Base-by-base conservation (phyloP, 2,888 invertebrate species). In the Spicauda simplicius region DNA sequence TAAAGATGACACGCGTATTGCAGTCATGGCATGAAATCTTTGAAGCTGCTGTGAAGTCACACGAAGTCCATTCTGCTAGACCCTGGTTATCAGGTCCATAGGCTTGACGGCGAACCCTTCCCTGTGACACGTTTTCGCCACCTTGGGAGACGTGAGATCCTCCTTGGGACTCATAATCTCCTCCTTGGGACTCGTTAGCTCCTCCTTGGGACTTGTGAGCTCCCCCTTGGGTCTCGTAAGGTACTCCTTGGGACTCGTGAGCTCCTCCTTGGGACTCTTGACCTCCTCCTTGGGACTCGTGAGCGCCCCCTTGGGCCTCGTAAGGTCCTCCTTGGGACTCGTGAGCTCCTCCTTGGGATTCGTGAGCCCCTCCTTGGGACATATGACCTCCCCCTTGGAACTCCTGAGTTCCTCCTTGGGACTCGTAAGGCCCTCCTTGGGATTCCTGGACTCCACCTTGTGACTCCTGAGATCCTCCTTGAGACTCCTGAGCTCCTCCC, bases 1-100 rank as follows among this genome's bases (percentile, higher is more conserved):
- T 85, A 73, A 90, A 88, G 18, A 87, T 80, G 30, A 85, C 33
- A 2, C 80, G 79, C 2, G 86, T 87, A 48, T 71, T 78, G 73
- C 86, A 89, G 68, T 87, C 81, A 3, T 79, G 69, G 69, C 88
- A 88, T 0, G 83, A 81, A 11, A 83, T 69, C 25, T 69, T 73
- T 0, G 81, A 77, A 0, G 69, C 69, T 0, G 72, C 69, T 7
- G 76, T 76, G 60, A 72, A 48, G 69, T 85, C 79, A 56, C 88
- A 87, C 2, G 80, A 30, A 0, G 78, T 79, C 82, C 80, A 83
- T 41, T 71, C 75, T 6, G 73, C 73, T 1, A 72, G 52, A 11
- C n/a, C 60, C 19, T 60, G 30, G 25, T 55, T 50, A 18, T 18
- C 55, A 6, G 25, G 30, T 61, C 66, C 69, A 55, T 73, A 55